A percentile compares a stretch with the other conserved stretches of the same genome.
These are phyloP conservation scores for Metacarcinus magister DNA, from an alignment of 2,888 invertebrate genomes.

Conservation along the genomic window DNA sequence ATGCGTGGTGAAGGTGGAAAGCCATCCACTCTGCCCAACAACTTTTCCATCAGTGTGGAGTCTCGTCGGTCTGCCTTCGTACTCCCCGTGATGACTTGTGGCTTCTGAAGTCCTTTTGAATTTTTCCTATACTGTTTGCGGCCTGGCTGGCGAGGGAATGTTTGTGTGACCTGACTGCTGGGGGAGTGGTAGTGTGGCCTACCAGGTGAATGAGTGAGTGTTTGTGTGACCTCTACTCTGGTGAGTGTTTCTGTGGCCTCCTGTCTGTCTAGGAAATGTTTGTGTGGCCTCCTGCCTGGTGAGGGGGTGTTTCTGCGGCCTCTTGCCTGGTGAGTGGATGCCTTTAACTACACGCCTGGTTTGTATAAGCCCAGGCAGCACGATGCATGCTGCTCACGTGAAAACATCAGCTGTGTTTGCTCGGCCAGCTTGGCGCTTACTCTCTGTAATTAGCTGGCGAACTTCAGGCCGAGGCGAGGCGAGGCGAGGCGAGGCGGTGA, in stretches of 20 bases:
- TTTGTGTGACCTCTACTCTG: neutral
- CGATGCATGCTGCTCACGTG: constrained; percentile 27
- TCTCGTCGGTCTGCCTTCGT: neutral
- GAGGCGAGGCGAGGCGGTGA: neutral
- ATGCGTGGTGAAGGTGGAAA: constrained; percentile 42
- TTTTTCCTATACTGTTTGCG: neutral
- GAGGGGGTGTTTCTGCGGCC: neutral
- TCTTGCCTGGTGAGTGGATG: neutral
- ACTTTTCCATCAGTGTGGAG: constrained; percentile 16
- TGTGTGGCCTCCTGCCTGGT: neutral
- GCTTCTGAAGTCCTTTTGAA: neutral
- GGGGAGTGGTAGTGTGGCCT: neutral
- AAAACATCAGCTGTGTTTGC: constrained; percentile 10
- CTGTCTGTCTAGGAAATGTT: neutral
- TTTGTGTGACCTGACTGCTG: constrained; percentile 5
- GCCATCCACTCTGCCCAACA: constrained; percentile 12
- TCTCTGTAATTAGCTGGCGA: neutral
- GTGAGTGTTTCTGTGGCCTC: neutral
- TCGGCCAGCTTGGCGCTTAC: constrained; percentile 2
- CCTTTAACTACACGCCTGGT: constrained; percentile 7
- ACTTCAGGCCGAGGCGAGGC: neutral
- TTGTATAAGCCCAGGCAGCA: neutral
- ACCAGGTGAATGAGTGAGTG: neutral
- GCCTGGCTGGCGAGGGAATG: neutral
- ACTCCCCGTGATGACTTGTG: constrained; percentile 2